A percentile compares a stretch with the other conserved stretches of the same genome.
Conservation (phyloP, 2,888 invertebrate genomes). For the Laothoe populi region DNA sequence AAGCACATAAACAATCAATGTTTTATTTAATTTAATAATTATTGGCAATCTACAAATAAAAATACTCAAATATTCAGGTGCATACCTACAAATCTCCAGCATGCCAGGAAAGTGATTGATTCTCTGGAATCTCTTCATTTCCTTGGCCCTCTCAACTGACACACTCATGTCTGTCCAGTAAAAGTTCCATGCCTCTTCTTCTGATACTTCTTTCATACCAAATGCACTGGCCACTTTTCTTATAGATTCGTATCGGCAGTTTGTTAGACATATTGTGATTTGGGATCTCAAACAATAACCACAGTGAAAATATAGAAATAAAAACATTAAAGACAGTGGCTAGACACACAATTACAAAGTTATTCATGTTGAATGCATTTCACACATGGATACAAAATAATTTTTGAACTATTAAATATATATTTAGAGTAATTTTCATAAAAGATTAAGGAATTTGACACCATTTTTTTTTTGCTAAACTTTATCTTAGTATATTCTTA, state of each 20-base stretch:
- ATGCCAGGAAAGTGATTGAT: conserved; percentile 97
- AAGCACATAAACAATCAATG: too few relatives aligned
- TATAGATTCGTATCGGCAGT: conserved; percentile 91
- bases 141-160: conserved; percentile 93
- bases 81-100: conserved; percentile 90
- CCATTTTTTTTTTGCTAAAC: too few relatives aligned
- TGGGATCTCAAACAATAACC: conserved; percentile 61
- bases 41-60: too few relatives aligned
- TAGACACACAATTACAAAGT: too few relatives aligned
- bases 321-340: too few relatives aligned
- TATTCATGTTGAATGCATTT: too few relatives aligned
- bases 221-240: conserved; percentile 88
- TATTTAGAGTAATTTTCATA: too few relatives aligned
- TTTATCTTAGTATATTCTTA: too few relatives aligned
- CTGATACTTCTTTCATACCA: conserved; percentile 91
- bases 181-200: conserved; percentile 94
- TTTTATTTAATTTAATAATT: too few relatives aligned
- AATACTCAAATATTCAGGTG: neutral
- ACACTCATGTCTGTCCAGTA: conserved; percentile 96
- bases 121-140: conserved; percentile 96
- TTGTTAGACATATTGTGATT: conserved; percentile 87
- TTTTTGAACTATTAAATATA: too few relatives aligned
- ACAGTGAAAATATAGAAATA: neutral
- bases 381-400: too few relatives aligned
- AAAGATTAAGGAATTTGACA: too few relatives aligned